Evolutionary conservation across 1,140 invertebrate species (phyloP), one percentile per base, ranked within the genome.

Genomic region (Drosophila kohkoa): DNA sequence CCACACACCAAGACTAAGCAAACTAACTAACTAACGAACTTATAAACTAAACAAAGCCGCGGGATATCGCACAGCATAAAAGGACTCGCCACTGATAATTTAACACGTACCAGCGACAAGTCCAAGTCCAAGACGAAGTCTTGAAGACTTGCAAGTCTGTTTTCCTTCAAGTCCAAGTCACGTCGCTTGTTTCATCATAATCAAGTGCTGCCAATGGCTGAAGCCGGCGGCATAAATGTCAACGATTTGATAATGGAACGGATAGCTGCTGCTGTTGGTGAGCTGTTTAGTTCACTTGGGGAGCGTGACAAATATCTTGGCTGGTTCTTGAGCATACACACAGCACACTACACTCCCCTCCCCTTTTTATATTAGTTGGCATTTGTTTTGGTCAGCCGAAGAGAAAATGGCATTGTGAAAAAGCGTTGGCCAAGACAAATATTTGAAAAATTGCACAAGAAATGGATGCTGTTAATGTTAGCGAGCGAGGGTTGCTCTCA

Each of bases 161-260:
- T 30, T 1, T 43, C n/a, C 7, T 51, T 20, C 28, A 49, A 65
- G 60, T 67, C 20, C 11, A 49, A 54, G 65, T 68, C 71, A 74
- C 71, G 71, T 81, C 81, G 77, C 77, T 54, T 83, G 80, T 80
- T 78, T 78, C 80, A 80, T 83, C 77, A 80, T 88, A 86, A 86
- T 86, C 82, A 86, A 87, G 82, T 86, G 63, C 86, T 82, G 73
- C 63, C 82, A 81, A 74, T 77, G 70, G 41, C 46, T 32, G 49
- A 25, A 65, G 85, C 83, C 83, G 75, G 60, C 71, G 83, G 83
- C 83, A 89, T 85, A 88, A 88, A 90, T 89, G 85, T 89, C 85
- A 88, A 90, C 85, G 86, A 89, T 88, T 88, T 89, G 83, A 83
- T 88, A 88, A 88, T 88, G 81, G 85, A 78, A 74, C 54, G 41